These are phyloP conservation scores for Ectobius pallidus DNA, from an alignment of 2,888 invertebrate species.

Conservation along the genomic window DNA sequence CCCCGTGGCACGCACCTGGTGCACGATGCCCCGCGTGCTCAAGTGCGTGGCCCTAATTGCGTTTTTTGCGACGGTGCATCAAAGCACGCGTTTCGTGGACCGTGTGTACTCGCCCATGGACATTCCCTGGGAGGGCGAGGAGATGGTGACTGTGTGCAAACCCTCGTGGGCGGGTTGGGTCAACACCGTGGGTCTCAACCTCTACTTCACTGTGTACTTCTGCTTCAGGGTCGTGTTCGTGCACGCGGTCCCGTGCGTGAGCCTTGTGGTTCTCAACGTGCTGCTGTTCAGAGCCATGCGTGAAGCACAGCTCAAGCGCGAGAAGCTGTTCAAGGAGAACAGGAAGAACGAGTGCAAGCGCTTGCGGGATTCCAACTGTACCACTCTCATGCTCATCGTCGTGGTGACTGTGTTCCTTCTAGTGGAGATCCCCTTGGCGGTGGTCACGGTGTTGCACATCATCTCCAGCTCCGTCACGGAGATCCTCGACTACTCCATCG, in stretches of 20 bases:
- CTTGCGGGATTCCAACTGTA: conserved; percentile 80
- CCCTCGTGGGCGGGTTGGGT: conserved; percentile 73
- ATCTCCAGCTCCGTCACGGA: conserved; percentile 75
- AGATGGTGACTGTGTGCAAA: conserved; percentile 68
- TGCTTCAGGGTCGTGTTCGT: conserved; percentile 89
- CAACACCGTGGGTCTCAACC: conserved; percentile 67
- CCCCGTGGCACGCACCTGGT: conserved; percentile 80
- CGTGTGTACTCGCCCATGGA: conserved; percentile 63
- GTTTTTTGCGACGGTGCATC: conserved; percentile 78
- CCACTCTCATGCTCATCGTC: conserved; percentile 85
- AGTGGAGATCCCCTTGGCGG: conserved; percentile 83
- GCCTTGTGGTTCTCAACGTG: conserved; percentile 86
- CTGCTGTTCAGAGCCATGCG: conserved; percentile 85
- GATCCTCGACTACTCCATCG: conserved; percentile 77
- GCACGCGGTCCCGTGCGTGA: conserved; percentile 88
- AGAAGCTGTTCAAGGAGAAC: conserved; percentile 78
- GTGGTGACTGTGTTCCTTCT: conserved; percentile 84
- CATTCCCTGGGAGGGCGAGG: conserved; percentile 65
- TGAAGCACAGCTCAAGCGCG: conserved; percentile 79
- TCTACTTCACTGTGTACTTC: conserved; percentile 83
- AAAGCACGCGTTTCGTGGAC: conserved; percentile 84
- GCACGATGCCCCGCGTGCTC: conserved; percentile 74
- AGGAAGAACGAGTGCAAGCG: conserved; percentile 80
- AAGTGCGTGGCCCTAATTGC: conserved; percentile 81
- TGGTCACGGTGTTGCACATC: conserved; percentile 83